A percentile compares a stretch with the other conserved stretches of the same genome.
These are phyloP conservation scores for Epinotia nisella DNA, from an alignment of 2,888 invertebrate species.

Conservation along the genomic window DNA sequence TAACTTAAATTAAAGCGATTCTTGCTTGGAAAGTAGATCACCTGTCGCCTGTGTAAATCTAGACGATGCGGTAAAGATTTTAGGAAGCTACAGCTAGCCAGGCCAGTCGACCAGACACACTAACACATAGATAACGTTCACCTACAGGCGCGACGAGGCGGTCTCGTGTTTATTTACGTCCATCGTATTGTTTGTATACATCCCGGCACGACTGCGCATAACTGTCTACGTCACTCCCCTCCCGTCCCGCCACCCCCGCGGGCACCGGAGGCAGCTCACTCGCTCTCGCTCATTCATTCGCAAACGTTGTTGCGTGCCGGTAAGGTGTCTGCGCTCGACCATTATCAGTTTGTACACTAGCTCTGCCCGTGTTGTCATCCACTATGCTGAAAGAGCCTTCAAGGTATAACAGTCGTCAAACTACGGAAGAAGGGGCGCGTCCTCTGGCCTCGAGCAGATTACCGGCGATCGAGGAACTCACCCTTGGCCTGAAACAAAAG, in stretches of 20 bases:
- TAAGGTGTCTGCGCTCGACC: slow-evolving; percentile 65
- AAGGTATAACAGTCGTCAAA: slow-evolving; percentile 69
- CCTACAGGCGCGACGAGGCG: slow-evolving; percentile 68
- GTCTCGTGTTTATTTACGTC: slow-evolving; percentile 84
- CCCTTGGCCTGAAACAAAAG: slow-evolving; percentile 82
- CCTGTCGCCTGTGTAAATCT: slow-evolving; percentile 44
- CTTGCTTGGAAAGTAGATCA: slow-evolving; percentile 44
- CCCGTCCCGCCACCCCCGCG: slow-evolving; percentile 64
- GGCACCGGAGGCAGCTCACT: slow-evolving; percentile 59
- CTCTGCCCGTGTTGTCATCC: slow-evolving; percentile 53
- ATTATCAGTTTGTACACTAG: slow-evolving; percentile 55
- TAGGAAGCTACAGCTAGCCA: slow-evolving; percentile 46
- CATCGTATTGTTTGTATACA: slow-evolving; percentile 85
- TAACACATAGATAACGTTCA: slow-evolving; percentile 76
- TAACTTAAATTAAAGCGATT: slow-evolving; percentile 2
- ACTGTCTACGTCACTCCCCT: slow-evolving; percentile 77
- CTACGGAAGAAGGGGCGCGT: slow-evolving; percentile 68
- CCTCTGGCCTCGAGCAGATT: slow-evolving; percentile 71
- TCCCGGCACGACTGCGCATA: slow-evolving; percentile 84
- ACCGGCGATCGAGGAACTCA: slow-evolving; percentile 79
- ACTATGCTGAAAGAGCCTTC: slow-evolving; percentile 81
- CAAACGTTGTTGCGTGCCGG: slow-evolving; percentile 76
- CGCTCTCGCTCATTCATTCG: slow-evolving; percentile 82
- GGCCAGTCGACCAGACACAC: slow-evolving; percentile 63
- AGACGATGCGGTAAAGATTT: slow-evolving; percentile 45